Evolutionary conservation across 2,797 vertebrate genomes (phyloP).

Genomic region (Ammospiza maritima): DNA sequence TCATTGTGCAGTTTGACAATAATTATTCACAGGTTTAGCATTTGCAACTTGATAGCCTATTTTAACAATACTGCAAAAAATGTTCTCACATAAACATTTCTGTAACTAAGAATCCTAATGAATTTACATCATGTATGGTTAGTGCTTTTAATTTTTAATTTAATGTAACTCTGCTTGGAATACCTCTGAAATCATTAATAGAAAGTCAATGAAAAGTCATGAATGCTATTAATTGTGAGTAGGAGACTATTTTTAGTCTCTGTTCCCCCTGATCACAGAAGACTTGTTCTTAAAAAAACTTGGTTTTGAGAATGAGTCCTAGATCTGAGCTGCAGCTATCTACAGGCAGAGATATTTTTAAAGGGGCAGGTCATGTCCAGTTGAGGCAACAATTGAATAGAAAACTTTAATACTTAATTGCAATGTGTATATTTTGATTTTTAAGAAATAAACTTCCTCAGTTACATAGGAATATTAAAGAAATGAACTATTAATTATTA

Average conservation of each 20-base stretch:
- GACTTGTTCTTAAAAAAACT: background rate
- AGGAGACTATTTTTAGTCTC: constrained; percentile 19
- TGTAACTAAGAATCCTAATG: constrained; percentile 42
- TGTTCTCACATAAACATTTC: constrained; percentile 59
- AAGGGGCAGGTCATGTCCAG: background rate
- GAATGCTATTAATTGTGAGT: constrained; percentile 48
- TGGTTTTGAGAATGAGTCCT: background rate
- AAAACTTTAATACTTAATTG: background rate
- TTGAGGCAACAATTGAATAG: background rate
- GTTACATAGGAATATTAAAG: background rate
- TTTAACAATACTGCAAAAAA: constrained; percentile 39
- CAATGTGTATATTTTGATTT: background rate
- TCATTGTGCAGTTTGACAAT: constrained; percentile 10
- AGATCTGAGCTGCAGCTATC: background rate
- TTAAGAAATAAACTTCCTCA: background rate
- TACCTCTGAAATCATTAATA: constrained; percentile 50
- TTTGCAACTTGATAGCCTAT: constrained; percentile 54
- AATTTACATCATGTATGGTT: constrained; percentile 40
- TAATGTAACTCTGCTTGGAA: constrained; percentile 30
- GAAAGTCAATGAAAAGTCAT: constrained; percentile 40
- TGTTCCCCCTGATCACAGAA: background rate
- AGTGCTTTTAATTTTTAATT: constrained; percentile 64
- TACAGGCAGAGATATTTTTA: background rate
- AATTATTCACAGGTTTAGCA: constrained; percentile 51
- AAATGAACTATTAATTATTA: background rate